Evolutionary conservation across 2,888 invertebrate genomes (phyloP).

Genomic region (Acrocyrtus sp.): DNA sequence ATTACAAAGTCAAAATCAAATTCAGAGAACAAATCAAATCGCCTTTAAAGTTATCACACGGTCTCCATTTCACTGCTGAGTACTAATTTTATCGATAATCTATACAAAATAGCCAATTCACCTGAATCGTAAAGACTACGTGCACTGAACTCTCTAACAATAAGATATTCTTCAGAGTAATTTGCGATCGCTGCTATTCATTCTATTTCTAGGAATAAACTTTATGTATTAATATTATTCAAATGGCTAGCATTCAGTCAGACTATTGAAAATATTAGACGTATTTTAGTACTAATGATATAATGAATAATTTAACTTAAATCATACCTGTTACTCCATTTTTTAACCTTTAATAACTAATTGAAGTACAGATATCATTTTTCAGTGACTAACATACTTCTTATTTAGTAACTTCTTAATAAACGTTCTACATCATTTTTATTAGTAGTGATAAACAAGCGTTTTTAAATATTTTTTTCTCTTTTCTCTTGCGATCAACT

Average conservation of each 20-base stretch:
- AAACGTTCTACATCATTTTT: background rate
- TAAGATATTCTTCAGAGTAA: no score
- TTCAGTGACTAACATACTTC: background rate
- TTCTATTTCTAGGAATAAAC: background rate
- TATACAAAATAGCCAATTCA: no score
- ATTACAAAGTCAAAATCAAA: background rate
- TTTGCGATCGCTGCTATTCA: background rate
- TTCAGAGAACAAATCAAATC: background rate
- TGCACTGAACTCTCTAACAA: no score
- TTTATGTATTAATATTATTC: background rate
- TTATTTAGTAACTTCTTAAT: no score
- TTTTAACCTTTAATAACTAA: background rate
- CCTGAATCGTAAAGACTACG: no score
- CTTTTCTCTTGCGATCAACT: background rate
- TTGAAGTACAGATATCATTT: background rate
- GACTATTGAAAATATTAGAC: background rate
- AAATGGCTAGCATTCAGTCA: slow-evolving; percentile 18
- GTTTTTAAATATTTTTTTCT: background rate
- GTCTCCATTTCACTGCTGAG: slow-evolving; percentile 14
- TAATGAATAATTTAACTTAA: no score
- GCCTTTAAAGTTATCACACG: slow-evolving; percentile 17
- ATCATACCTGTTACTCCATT: no score
- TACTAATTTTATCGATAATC: no score
- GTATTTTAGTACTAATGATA: background rate
- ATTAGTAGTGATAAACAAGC: background rate